phyloP scores from a whole-genome alignment of 2,113 vertebrate genomes.

The Edolisoma coerulescens region DNA sequence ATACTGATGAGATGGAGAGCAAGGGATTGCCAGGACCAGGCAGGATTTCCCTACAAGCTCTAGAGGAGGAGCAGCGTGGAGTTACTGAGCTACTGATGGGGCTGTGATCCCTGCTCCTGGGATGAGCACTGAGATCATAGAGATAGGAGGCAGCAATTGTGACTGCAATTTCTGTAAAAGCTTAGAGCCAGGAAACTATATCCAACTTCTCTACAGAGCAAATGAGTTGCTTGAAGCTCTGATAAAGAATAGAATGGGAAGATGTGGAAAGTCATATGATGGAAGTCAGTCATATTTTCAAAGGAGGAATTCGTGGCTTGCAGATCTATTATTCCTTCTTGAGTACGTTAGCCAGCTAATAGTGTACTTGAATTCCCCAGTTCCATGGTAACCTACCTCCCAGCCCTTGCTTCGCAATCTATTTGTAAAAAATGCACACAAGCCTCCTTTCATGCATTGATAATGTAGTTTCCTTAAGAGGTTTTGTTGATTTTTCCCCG shows the following conservation, averaged over 20 bases:
- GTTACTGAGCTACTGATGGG: not conserved
- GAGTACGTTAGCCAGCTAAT: not conserved
- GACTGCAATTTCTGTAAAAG: not conserved
- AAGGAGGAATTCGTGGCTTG: not conserved
- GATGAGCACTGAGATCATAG: not conserved
- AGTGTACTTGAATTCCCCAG: not conserved
- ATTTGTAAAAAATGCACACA: not conserved
- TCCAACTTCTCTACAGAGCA: not conserved
- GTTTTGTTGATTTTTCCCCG: not conserved
- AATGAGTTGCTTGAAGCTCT: not conserved
- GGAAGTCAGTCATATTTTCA: not conserved
- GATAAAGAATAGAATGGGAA: not conserved
- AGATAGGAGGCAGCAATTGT: not conserved
- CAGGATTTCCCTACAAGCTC: not conserved
- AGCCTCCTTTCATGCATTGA: not conserved
- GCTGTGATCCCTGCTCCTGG: not conserved
- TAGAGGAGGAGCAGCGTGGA: not conserved
- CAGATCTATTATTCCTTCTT: not conserved
- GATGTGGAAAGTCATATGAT: not conserved
- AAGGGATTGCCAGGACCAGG: not conserved
- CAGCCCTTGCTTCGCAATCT: not conserved
- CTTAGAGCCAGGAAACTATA: not conserved
- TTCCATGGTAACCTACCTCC: slow-evolving; percentile 28
- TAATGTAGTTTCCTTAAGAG: not conserved
- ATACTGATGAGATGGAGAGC: not conserved